Conservation (phyloP, 2,113 vertebrate genomes). For the Mormyrus lacerda region DNA sequence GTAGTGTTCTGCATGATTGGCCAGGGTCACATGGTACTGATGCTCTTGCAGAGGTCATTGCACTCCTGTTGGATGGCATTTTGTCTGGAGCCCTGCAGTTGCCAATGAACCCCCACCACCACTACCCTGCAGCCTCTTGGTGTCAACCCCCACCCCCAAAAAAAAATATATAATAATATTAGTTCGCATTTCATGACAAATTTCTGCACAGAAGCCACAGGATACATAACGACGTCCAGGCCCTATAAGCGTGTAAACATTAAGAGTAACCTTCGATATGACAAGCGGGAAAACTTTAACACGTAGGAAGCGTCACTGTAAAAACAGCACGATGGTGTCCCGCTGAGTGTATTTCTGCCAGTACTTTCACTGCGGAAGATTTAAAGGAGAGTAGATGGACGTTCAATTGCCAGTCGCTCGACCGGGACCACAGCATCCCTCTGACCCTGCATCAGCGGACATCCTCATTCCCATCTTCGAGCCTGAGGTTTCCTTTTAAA, state of each 20-base stretch:
- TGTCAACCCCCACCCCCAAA: not conserved
- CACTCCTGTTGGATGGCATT: not conserved
- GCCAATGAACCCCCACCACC: not conserved
- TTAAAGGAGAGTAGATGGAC: not conserved
- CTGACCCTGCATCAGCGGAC: not conserved
- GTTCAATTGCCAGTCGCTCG: not conserved
- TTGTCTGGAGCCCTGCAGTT: not conserved
- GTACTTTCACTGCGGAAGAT: not conserved
- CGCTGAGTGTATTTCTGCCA: not conserved
- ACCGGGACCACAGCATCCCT: too few species aligned
- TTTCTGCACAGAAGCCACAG: not conserved
- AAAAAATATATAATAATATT: not conserved
- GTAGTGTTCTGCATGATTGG: not conserved
- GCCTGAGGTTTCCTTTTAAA: constrained; percentile 35
- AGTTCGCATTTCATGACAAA: not conserved
- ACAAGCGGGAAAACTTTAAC: not conserved
- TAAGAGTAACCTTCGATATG: not conserved
- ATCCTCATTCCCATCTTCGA: not conserved
- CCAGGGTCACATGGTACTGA: not conserved
- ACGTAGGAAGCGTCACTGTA: not conserved
- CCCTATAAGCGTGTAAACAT: not conserved
- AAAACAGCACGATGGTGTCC: not conserved
- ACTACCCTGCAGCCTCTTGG: not conserved
- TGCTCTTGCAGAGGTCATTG: not conserved
- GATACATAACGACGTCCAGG: not conserved